Evolutionary conservation across 2,888 invertebrate genomes (phyloP), one percentile per base, ranked within the genome.

Genomic region (Polydrusus tereticollis): DNA sequence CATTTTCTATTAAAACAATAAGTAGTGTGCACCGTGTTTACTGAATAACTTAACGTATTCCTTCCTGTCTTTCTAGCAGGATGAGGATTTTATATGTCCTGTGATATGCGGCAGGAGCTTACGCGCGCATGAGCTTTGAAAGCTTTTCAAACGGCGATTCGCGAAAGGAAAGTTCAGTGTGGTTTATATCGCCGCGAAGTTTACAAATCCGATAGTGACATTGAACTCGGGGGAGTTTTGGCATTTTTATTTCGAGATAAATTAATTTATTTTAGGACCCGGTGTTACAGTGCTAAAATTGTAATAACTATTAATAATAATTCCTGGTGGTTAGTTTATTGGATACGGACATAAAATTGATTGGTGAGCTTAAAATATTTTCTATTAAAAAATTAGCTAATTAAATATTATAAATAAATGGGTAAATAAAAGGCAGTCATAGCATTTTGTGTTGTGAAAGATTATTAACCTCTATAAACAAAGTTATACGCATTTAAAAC

Each of bases 101-200:
- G 43, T 62, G 57, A 72, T 67, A 72, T 72, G 72, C 72, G 72
- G 72, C 72, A 72, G 63, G 58, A 47, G 62, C 58, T 33, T 59
- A 60, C 55, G 65, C 60, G 69, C 69, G 73, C 65, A 55, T 73
- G 73, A 23, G 69, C 69, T 55, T 55, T 69, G n/a, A 18, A 20
- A 65, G 52, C 69, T 65, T 14, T 57, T 45, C 26, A 20, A 65
- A 52, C 43, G 60, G 21, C 69, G 65, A 60, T 65, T 45, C 59
- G 64, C 65, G 21, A 64, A 69, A 72, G 69, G 73, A 73, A 73
- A 73, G 50, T 73, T 69, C 73, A 73, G 73, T 73, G 73, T 73
- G 73, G 69, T 69, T 69, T 58, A 69, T 65, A 69, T 41, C 73
- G 69, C 60, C 65, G 73, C 38, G 73, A 73, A 69, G 73, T 69